Evolutionary conservation across 2,797 vertebrate species (phyloP).

Genomic region (Darevskia mixta): DNA sequence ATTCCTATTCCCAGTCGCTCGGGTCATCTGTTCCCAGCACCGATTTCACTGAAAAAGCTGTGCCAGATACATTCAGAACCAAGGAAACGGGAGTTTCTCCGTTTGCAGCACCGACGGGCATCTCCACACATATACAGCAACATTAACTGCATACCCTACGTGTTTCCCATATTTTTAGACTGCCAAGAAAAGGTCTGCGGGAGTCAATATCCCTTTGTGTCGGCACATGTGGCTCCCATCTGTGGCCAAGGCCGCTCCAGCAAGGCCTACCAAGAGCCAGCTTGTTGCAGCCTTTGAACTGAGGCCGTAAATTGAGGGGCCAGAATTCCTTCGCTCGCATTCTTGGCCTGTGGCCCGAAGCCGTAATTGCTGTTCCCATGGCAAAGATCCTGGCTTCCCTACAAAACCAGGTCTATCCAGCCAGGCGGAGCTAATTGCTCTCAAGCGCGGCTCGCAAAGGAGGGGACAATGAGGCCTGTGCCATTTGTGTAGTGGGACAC

Average conservation of each 20-base stretch:
- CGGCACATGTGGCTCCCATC: conserved; percentile 44
- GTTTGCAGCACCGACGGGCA: background rate
- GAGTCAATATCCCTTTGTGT: background rate
- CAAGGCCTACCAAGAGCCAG: conserved; percentile 59
- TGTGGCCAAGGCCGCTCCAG: conserved; percentile 28
- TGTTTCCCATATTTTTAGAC: background rate
- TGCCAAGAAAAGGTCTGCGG: background rate
- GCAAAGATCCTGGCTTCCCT: conserved; percentile 71
- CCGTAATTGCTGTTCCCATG: conserved; percentile 82
- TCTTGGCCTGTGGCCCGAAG: conserved; percentile 83
- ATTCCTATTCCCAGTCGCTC: background rate
- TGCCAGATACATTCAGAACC: background rate
- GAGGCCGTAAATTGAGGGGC: conserved; percentile 68
- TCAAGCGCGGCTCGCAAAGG: conserved; percentile 47
- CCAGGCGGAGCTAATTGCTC: conserved; percentile 56
- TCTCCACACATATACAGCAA: no score
- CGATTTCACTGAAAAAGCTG: background rate
- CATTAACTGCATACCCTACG: background rate
- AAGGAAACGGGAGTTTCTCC: background rate
- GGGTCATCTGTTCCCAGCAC: background rate
- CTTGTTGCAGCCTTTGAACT: conserved; percentile 61
- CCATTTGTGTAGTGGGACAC: background rate
- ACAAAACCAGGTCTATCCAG: conserved; percentile 70
- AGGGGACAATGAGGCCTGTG: background rate
- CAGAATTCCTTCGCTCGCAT: conserved; percentile 85